Conservation (phyloP, 2,797 vertebrate genomes). For the Perodicticus potto region DNA sequence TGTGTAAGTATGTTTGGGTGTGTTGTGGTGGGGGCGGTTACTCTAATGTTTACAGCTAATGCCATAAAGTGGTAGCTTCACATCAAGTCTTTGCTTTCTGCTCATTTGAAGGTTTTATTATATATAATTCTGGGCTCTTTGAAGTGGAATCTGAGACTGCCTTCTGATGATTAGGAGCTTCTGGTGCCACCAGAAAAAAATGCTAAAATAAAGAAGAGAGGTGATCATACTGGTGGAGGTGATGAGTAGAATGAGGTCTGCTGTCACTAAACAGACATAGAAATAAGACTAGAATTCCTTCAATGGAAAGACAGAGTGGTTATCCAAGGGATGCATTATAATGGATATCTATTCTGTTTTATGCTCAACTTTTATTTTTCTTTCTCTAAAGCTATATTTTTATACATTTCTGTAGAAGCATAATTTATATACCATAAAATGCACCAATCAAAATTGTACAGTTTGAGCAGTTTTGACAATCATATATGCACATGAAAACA, state of each 20-base stretch:
- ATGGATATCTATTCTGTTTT: not conserved
- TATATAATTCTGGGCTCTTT: not conserved
- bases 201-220: not conserved
- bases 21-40: rapidly evolving
- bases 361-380: not conserved
- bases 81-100: not conserved
- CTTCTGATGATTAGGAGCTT: not conserved
- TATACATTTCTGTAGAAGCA: not conserved
- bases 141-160: not conserved
- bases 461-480: not conserved
- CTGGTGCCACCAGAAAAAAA: not conserved
- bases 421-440: not conserved
- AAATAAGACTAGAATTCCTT: not conserved
- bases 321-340: not conserved
- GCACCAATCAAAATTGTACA: not conserved
- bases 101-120: not conserved
- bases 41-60: not conserved
- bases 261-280: not conserved
- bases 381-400: not conserved
- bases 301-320: not conserved
- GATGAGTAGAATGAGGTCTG: not conserved
- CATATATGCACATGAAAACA: not conserved
- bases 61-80: slow-evolving; percentile 14
- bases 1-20: not conserved
- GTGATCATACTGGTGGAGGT: not conserved